Percentiles rank a stretch among this genome's conserved stretches.
These are phyloP conservation scores for Otolemur garnettii DNA, from an alignment of 2,113 vertebrate species.

Conservation along the genomic window DNA sequence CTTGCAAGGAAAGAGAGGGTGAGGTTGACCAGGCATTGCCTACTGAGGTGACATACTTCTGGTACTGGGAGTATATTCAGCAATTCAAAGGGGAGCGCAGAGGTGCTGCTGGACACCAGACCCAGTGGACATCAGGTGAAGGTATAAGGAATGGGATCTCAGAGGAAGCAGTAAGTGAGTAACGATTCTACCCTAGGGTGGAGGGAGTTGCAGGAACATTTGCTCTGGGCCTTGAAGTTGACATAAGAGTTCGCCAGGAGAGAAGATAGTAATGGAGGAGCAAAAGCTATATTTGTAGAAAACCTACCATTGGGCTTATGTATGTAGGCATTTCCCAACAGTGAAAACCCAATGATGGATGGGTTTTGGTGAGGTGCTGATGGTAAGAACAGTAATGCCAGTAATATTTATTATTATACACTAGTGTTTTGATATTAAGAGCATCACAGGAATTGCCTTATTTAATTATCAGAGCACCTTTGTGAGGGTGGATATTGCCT, in stretches of 20 bases:
- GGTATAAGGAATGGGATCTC: background rate
- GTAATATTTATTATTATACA: background rate
- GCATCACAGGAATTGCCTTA: background rate
- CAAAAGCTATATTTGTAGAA: slow-evolving; percentile 11
- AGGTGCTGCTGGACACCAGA: background rate
- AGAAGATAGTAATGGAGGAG: background rate
- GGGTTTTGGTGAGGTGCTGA: background rate
- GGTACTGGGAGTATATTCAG: background rate
- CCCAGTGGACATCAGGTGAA: background rate
- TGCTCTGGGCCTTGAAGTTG: background rate
- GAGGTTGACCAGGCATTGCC: background rate
- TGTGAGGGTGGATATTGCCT: background rate
- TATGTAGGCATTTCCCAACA: background rate
- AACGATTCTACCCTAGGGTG: background rate
- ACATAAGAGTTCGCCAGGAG: background rate
- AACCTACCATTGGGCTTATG: background rate
- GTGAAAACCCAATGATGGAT: no score
- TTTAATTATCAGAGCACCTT: background rate
- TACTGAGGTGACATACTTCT: background rate
- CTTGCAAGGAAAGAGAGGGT: background rate
- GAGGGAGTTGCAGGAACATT: background rate
- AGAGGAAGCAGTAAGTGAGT: background rate
- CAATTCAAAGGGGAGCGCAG: background rate
- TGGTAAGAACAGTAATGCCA: background rate
- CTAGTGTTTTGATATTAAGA: background rate